Evolutionary conservation across 2,888 invertebrate species (phyloP).

Genomic region (Buathra laborator): DNA sequence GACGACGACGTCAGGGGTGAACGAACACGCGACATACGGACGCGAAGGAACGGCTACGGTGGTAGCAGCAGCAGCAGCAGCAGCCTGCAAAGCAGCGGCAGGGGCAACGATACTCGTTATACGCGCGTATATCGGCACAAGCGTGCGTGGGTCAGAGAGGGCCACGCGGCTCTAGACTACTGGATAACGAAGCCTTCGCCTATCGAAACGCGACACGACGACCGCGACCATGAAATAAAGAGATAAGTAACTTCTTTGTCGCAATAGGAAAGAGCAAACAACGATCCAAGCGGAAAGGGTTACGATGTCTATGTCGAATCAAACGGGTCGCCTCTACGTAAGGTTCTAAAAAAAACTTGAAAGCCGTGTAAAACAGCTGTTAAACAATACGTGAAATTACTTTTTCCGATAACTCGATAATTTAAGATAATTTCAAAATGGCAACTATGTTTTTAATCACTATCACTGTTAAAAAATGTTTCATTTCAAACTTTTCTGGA

Average conservation of each 20-base stretch:
- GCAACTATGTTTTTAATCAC: not conserved
- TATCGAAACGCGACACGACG: slow-evolving; percentile 20
- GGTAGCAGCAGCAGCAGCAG: not conserved
- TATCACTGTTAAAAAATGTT: not conserved
- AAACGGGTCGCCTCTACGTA: not conserved
- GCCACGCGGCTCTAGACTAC: slow-evolving; percentile 53
- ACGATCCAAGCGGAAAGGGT: slow-evolving; percentile 5
- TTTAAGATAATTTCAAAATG: not conserved
- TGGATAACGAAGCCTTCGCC: slow-evolving; percentile 40
- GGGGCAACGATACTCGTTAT: not conserved
- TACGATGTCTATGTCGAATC: slow-evolving; percentile 22
- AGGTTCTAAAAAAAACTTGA: not conserved
- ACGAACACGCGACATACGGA: slow-evolving; percentile 81
- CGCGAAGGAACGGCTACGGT: slow-evolving; percentile 50
- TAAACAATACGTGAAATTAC: too few species aligned
- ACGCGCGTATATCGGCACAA: slow-evolving; percentile 46
- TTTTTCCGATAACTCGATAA: not conserved
- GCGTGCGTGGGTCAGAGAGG: slow-evolving; percentile 26
- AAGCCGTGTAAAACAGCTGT: not conserved
- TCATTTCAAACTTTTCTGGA: too few species aligned
- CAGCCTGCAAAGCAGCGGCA: too few species aligned
- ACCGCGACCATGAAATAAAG: slow-evolving; percentile 8
- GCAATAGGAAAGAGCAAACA: not conserved
- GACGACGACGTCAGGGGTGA: slow-evolving; percentile 79
- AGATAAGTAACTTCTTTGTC: slow-evolving; percentile 4